Evolutionary conservation across 2,888 invertebrate genomes (phyloP).

Genomic region (Ryuthela nishihirai): DNA sequence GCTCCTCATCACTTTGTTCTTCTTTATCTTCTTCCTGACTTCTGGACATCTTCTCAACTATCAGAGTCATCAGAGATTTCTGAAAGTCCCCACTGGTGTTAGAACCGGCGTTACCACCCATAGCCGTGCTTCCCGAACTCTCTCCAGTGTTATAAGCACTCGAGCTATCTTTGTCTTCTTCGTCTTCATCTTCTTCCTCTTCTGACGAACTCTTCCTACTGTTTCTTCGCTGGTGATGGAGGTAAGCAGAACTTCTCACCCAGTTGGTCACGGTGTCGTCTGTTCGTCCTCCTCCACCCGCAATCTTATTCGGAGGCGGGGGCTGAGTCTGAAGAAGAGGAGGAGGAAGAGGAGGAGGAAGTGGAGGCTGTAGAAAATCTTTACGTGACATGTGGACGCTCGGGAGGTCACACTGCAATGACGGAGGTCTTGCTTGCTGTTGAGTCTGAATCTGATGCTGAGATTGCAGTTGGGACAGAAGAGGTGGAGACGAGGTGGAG

Average conservation of each 20-base stretch:
- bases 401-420: no score
- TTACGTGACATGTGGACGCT: no score
- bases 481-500: background rate
- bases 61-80: constrained; percentile 6
- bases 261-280: constrained; percentile 35
- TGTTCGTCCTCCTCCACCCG: no score
- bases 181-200: no score
- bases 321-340: no score
- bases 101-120: constrained; percentile 58
- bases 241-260: constrained; percentile 33
- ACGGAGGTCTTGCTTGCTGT: no score
- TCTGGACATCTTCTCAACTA: background rate
- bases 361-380: no score
- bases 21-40: constrained; percentile 13
- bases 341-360: no score
- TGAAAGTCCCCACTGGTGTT: constrained; percentile 47
- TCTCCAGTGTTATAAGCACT: constrained; percentile 73
- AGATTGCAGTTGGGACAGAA: background rate
- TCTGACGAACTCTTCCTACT: no score
- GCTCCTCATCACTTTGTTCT: constrained; percentile 26
- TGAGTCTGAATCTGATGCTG: no score
- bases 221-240: no score
- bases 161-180: constrained; percentile 59
- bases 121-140: constrained; percentile 65
- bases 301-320: no score